phyloP scores from a whole-genome alignment of 2,888 invertebrate genomes.

The Byasa hedistus region DNA sequence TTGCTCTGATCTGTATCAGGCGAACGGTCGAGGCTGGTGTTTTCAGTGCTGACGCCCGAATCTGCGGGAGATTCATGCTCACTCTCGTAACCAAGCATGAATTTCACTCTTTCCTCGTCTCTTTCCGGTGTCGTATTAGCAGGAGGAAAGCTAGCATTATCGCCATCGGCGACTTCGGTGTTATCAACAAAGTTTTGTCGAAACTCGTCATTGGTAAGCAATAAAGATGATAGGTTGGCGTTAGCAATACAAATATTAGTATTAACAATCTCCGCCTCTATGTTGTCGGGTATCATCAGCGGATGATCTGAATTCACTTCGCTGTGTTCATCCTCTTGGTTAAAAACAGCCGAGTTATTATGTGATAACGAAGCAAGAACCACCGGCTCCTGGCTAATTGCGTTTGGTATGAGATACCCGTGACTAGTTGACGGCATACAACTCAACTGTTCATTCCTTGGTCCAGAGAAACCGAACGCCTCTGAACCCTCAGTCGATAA shows the following conservation, averaged over 20 bases:
- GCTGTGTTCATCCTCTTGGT: constrained; percentile 59
- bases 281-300: constrained; percentile 66
- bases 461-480: constrained; percentile 49
- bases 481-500: constrained; percentile 58
- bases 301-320: constrained; percentile 58
- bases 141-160: constrained; percentile 62
- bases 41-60: constrained; percentile 87
- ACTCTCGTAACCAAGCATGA: constrained; percentile 74
- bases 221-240: constrained; percentile 80
- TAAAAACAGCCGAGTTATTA: constrained; percentile 71
- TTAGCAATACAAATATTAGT: constrained; percentile 82
- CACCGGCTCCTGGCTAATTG: constrained; percentile 79
- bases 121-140: constrained; percentile 57
- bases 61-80: constrained; percentile 77
- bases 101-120: constrained; percentile 63
- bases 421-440: constrained; percentile 83
- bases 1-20: constrained; percentile 79
- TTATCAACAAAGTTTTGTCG: constrained; percentile 58
- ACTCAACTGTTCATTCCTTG: constrained; percentile 66
- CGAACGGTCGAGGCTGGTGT: constrained; percentile 84
- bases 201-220: constrained; percentile 75
- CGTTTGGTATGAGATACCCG: constrained; percentile 82
- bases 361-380: constrained; percentile 77
- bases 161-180: constrained; percentile 44
- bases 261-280: constrained; percentile 65